A percentile compares a stretch with the other conserved stretches of the same genome.
phyloP scores from a whole-genome alignment of 2,113 vertebrate genomes.

The Rutilus rutilus region DNA sequence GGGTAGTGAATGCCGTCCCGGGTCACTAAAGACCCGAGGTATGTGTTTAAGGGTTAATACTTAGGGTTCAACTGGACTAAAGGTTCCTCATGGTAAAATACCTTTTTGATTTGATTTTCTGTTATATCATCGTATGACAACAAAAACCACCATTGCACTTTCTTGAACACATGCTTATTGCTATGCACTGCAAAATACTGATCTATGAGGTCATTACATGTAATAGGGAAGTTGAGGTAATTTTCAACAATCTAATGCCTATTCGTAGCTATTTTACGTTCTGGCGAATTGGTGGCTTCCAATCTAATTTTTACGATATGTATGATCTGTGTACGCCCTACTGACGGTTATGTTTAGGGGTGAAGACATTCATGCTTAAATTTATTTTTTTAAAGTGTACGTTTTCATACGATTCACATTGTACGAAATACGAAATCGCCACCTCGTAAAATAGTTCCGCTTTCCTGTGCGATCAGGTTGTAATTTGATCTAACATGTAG shows the following conservation, averaged over 20 bases:
- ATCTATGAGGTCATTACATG: background rate
- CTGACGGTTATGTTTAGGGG: background rate
- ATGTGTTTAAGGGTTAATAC: too few relatives aligned
- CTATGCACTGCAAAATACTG: background rate
- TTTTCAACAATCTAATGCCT: background rate
- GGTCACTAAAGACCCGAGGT: too few relatives aligned
- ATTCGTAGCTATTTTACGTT: background rate
- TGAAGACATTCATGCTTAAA: background rate
- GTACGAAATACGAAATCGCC: background rate
- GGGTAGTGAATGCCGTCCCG: too few relatives aligned
- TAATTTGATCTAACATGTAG: too few relatives aligned
- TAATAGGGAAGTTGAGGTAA: background rate
- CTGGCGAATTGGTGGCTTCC: background rate
- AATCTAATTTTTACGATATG: background rate
- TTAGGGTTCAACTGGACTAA: background rate
- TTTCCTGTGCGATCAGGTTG: too few relatives aligned
- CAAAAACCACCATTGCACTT: background rate
- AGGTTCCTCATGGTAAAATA: background rate
- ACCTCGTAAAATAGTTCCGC: background rate
- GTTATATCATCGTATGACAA: background rate
- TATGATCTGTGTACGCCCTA: background rate
- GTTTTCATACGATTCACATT: background rate
- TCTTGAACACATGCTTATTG: background rate
- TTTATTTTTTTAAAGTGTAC: too few relatives aligned
- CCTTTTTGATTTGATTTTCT: background rate